These are phyloP conservation scores for Iselma pallidipennis DNA, from an alignment of 2,888 invertebrate species.

Conservation along the genomic window DNA sequence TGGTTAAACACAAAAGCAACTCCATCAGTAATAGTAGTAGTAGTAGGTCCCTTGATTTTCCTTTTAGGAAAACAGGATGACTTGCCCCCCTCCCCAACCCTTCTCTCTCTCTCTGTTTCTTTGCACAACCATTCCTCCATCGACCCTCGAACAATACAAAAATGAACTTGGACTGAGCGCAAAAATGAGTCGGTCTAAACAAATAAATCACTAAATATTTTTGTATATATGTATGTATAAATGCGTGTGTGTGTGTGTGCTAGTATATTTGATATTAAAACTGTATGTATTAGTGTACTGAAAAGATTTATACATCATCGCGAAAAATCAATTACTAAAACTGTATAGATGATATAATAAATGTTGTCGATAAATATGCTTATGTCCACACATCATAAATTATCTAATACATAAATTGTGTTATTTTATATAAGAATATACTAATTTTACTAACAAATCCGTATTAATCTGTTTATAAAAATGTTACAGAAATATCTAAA, in stretches of 20 bases:
- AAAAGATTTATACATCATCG: constrained; percentile 38
- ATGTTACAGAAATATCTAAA: background rate
- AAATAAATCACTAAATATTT: constrained; percentile 11
- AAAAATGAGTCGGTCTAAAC: too few species aligned
- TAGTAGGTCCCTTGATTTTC: constrained; percentile 47
- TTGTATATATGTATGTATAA: too few species aligned
- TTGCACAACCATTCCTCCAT: background rate
- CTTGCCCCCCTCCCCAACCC: background rate
- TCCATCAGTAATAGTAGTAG: constrained; percentile 45
- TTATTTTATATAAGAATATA: constrained; percentile 30
- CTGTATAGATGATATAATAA: constrained; percentile 37
- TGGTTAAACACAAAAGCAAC: constrained; percentile 52
- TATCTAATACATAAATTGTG: constrained; percentile 35
- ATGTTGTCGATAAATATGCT: constrained; percentile 42
- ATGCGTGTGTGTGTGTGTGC: constrained; percentile 25
- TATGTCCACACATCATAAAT: constrained; percentile 42
- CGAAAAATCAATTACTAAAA: constrained; percentile 40
- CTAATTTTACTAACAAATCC: constrained; percentile 25
- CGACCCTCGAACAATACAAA: constrained; percentile 11
- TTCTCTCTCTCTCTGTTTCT: background rate
- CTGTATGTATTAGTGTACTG: constrained; percentile 31
- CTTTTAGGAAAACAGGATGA: constrained; percentile 29
- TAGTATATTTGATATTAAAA: constrained; percentile 13
- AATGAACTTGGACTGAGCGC: constrained; percentile 5
- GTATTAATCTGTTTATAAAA: background rate